Evolutionary conservation across 2,888 invertebrate genomes (phyloP), one percentile per base, ranked within the genome.

Genomic region (Leucozona laternaria): DNA sequence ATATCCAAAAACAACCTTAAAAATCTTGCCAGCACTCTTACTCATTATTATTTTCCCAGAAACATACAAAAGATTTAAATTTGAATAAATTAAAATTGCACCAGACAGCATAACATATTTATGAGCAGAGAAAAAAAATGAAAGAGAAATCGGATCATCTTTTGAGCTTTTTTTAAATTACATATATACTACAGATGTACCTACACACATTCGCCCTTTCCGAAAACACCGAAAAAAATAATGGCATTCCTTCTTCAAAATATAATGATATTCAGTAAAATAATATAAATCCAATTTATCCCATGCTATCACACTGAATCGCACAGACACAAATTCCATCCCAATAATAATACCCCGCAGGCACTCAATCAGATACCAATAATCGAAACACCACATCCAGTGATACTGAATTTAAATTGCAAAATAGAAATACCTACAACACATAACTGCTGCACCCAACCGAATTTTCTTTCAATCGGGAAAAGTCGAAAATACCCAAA

Each of bases 321-420:
- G 5, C 70, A 31, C n/a, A 31, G 25, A 62, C 45, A 10, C 25
- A 37, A 55, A 48, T 66, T 28, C 40, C 58, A 25, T 73, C 25
- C 50, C 17, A 66, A 58, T 68, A 64, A 72, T 72, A 72, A 48
- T 48, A 72, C 64, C 37, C 76, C 57, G n/a, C n/a, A 73, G 43
- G 45, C 60, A 76, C 66, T 58, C 66, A 66, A 84, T 84, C 76
- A 66, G 43, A 84, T 71, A 71, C 58, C 79, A 84, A 85, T 85
- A 77, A 80, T 84, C 77, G 77, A 77, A 77, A 72, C 58, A 80
- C 72, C 66, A 55, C 80, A 68, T 53, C 55, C 31, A 31, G 7
- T 31, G 17, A 85, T 77, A 72, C 57, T 28, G 60, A 85, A 85
- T 85, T 80, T 77, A 80, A 80, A 85, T 85, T 85, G 85, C 85